A percentile compares a stretch with the other conserved stretches of the same genome.
phyloP scores from a whole-genome alignment of 2,888 invertebrate genomes.

The Ophion slaviceki region DNA sequence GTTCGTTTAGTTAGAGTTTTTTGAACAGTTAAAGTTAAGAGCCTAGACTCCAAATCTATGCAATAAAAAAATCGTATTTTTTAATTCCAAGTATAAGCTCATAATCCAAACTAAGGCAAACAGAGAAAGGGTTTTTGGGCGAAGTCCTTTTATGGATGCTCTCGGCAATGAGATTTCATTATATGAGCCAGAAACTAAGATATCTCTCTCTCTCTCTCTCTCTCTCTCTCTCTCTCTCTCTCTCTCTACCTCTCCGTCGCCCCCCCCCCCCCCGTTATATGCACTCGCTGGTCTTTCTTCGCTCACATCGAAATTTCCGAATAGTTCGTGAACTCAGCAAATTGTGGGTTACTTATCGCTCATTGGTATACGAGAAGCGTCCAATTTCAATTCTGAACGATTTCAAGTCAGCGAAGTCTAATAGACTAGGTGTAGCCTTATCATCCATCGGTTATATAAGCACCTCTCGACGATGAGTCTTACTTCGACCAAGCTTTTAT shows the following conservation, averaged over 20 bases:
- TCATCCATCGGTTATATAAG: slow-evolving; percentile 17
- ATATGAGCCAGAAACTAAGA: slow-evolving; percentile 32
- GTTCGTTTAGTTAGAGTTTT: too few species aligned
- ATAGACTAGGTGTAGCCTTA: slow-evolving; percentile 28
- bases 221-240: slow-evolving; percentile 7
- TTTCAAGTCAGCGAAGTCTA: slow-evolving; percentile 55
- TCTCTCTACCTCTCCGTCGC: neutral
- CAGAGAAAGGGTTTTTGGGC: neutral
- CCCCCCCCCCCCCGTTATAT: neutral
- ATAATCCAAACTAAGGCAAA: neutral
- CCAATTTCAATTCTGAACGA: slow-evolving; percentile 72
- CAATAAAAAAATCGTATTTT: too few species aligned
- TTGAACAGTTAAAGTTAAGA: too few species aligned
- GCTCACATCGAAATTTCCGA: slow-evolving; percentile 63
- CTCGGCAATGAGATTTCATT: slow-evolving; percentile 42
- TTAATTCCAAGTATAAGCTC: neutral
- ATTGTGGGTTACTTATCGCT: slow-evolving; percentile 68
- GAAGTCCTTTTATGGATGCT: neutral
- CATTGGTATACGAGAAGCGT: slow-evolving; percentile 54
- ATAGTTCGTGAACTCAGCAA: slow-evolving; percentile 75
- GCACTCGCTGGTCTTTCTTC: neutral
- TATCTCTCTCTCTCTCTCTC: slow-evolving; percentile 3
- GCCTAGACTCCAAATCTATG: too few species aligned
- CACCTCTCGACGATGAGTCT: slow-evolving; percentile 22
- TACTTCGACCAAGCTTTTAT: slow-evolving; percentile 1